Percentiles rank a stretch among this genome's conserved stretches.
phyloP scores from a whole-genome alignment of 37 sponge, comb jelly and placozoan genomes.

The Theonella swinhoei region DNA sequence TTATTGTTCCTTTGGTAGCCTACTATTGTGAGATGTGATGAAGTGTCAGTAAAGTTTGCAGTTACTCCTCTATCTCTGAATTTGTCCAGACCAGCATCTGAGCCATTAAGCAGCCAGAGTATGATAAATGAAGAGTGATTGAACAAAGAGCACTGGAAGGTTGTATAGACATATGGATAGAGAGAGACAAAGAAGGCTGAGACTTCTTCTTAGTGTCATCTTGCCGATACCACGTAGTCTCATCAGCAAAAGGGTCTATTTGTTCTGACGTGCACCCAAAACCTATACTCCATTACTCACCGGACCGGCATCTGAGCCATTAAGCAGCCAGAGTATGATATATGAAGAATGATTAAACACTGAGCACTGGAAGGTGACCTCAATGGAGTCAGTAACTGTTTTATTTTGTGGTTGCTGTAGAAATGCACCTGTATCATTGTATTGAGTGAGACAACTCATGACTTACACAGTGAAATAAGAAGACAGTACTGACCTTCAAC shows the following conservation, averaged over 20 bases:
- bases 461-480: too few species aligned
- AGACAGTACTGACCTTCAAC: too few species aligned
- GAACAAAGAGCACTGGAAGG: background rate
- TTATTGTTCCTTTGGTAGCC: background rate
- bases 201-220: too few species aligned
- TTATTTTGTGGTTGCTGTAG: background rate
- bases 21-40: background rate
- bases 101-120: background rate
- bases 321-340: background rate
- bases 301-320: background rate
- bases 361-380: background rate
- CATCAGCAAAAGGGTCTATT: too few species aligned
- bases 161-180: too few species aligned
- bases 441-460: too few species aligned
- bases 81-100: background rate
- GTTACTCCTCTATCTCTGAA: background rate
- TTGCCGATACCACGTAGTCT: too few species aligned
- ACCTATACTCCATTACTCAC: too few species aligned
- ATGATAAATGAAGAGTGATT: background rate
- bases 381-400: background rate
- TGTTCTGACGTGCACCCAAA: too few species aligned
- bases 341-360: background rate
- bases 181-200: too few species aligned
- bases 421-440: too few species aligned
- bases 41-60: background rate